A percentile compares a stretch with the other conserved stretches of the same genome.
phyloP scores from a whole-genome alignment of 2,113 vertebrate genomes.

The Rhynchopsitta pachyrhyncha region DNA sequence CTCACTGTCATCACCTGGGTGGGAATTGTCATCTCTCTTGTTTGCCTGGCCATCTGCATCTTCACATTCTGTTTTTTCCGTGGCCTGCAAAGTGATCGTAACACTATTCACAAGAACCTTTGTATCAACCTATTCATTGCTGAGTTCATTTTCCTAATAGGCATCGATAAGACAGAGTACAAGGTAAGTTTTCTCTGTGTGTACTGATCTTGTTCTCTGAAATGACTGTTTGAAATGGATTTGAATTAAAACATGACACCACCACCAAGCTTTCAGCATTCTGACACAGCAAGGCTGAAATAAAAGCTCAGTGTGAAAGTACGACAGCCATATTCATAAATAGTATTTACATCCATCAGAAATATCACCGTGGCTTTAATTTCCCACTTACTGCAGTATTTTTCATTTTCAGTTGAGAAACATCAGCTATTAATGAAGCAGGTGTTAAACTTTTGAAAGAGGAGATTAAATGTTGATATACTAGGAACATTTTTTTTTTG shows the following conservation, averaged over 20 bases:
- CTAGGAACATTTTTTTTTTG: not conserved
- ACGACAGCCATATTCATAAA: conserved; percentile 37
- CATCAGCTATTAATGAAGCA: not conserved
- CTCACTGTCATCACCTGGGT: conserved; percentile 95
- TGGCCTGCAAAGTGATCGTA: conserved; percentile 96
- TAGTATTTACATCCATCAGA: conserved; percentile 32
- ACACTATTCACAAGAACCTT: conserved; percentile 99
- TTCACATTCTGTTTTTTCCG: conserved; percentile 99
- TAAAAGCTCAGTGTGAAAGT: conserved; percentile 69
- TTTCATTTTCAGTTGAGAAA: conserved; percentile 28
- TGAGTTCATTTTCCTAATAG: conserved; percentile 97
- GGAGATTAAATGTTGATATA: not conserved
- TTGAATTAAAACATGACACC: conserved; percentile 60
- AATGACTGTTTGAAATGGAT: conserved; percentile 63
- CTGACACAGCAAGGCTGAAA: conserved; percentile 54
- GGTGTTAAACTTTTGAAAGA: conserved; percentile 5
- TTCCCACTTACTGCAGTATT: not conserved
- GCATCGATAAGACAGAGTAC: conserved; percentile 94
- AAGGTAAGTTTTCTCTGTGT: conserved; percentile 79
- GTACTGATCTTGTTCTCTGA: conserved; percentile 66
- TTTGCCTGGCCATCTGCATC: conserved; percentile 96
- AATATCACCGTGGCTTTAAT: not conserved
- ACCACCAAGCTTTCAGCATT: conserved; percentile 56
- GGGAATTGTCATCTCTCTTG: conserved; percentile 93
- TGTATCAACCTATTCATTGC: conserved; percentile 99